Conservation (phyloP, 2,888 invertebrate genomes). For the Idaea aversata region DNA sequence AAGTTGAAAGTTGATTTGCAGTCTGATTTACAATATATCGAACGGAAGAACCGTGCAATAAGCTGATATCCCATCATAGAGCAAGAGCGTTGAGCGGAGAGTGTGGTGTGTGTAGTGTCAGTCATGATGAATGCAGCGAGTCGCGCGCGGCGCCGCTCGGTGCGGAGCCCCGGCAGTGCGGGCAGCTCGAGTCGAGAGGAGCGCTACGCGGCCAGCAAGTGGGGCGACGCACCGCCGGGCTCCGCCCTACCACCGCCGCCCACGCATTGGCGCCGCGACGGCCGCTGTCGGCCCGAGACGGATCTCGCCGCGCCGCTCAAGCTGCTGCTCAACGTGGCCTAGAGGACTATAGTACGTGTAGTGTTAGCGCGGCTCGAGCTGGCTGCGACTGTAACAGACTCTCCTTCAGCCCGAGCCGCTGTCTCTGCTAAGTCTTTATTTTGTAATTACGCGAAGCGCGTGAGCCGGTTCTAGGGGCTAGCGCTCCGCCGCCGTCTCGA, state of each 20-base stretch:
- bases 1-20: conserved; percentile 32
- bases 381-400: conserved; percentile 32
- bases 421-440: conserved; percentile 73
- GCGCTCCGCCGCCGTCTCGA: conserved; percentile 62
- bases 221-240: conserved; percentile 90
- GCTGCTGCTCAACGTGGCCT: conserved; percentile 82
- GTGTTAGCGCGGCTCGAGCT: conserved; percentile 59
- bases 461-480: conserved; percentile 47
- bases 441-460: conserved; percentile 56
- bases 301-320: conserved; percentile 82
- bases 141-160: conserved; percentile 47
- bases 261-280: conserved; percentile 84
- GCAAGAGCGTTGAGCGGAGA: conserved; percentile 23
- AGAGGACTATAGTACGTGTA: conserved; percentile 58
- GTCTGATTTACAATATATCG: conserved; percentile 9
- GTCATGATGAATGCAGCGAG: conserved; percentile 51
- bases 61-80: conserved; percentile 10
- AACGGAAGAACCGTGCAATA: conserved; percentile 9
- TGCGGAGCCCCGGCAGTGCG: conserved; percentile 39
- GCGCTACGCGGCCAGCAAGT: conserved; percentile 87
- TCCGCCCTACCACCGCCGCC: conserved; percentile 90
- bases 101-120: conserved; percentile 21
- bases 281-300: conserved; percentile 71
- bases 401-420: conserved; percentile 50
- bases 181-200: conserved; percentile 49